A percentile compares a stretch with the other conserved stretches of the same genome.
Evolutionary conservation across 2,113 vertebrate genomes (phyloP).

Genomic region (Cephalopholis sonnerati): DNA sequence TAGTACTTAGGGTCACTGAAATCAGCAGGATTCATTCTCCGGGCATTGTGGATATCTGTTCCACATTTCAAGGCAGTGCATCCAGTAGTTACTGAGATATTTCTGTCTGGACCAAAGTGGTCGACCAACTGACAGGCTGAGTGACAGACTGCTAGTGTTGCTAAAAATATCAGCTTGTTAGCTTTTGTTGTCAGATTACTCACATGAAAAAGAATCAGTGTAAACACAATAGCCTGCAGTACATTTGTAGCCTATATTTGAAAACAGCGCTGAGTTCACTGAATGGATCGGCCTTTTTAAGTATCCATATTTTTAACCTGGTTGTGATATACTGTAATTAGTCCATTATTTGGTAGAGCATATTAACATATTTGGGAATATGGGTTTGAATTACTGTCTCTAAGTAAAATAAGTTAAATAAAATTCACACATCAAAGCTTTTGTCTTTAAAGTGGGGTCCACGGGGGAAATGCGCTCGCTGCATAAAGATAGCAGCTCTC

Average conservation of each 20-base stretch:
- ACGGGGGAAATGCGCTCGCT: slow-evolving; percentile 3
- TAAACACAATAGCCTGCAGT: background rate
- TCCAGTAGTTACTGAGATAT: too few species aligned
- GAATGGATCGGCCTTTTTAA: background rate
- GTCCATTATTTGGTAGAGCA: background rate
- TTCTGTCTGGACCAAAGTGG: background rate
- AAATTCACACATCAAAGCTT: slow-evolving; percentile 15
- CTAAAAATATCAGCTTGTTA: background rate
- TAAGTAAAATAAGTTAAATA: slow-evolving; percentile 6
- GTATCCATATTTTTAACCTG: background rate
- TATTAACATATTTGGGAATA: background rate
- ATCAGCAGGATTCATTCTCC: too few species aligned
- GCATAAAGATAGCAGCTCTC: slow-evolving; percentile 20
- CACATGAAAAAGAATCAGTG: background rate
- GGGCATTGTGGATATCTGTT: too few species aligned
- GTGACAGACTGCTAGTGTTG: background rate
- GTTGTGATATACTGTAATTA: background rate
- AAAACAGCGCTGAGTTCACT: background rate
- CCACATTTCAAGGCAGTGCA: too few species aligned
- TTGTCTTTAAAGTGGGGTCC: slow-evolving; percentile 17
- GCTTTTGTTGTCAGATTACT: background rate
- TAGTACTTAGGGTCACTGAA: too few species aligned
- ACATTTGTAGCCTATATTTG: background rate
- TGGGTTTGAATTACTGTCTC: slow-evolving; percentile 8
- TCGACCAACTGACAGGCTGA: background rate